Conservation (phyloP, 1,140 invertebrate species). For the Trypoxylus dichotomus region DNA sequence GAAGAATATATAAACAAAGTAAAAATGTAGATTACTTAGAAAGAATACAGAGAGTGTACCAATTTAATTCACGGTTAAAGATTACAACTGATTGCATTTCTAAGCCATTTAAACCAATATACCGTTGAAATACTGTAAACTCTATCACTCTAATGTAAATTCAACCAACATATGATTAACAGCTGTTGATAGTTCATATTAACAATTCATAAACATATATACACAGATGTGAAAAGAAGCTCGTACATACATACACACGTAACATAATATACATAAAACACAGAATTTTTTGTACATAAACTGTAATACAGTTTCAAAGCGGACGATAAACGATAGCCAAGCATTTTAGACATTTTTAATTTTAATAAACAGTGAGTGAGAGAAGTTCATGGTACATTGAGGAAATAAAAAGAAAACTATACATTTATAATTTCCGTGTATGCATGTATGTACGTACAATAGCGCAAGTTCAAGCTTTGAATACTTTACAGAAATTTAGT, state of each 20-base stretch:
- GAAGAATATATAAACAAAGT: neutral
- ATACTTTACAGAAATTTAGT: too few species aligned
- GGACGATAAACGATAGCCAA: too few species aligned
- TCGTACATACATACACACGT: neutral
- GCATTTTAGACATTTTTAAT: too few species aligned
- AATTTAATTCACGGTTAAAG: neutral
- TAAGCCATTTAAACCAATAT: neutral
- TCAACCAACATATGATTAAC: constrained; percentile 5
- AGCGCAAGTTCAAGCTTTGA: too few species aligned
- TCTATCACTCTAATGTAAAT: neutral
- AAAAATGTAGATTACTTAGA: too few species aligned
- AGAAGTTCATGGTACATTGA: too few species aligned
- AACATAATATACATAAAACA: neutral
- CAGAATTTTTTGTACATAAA: too few species aligned
- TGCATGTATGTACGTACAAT: too few species aligned
- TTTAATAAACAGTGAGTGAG: too few species aligned
- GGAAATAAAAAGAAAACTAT: too few species aligned
- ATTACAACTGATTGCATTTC: neutral
- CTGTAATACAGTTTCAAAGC: too few species aligned
- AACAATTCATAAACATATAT: neutral
- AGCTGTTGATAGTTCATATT: neutral
- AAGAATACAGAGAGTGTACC: neutral
- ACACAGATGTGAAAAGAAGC: neutral
- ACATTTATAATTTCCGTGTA: too few species aligned
- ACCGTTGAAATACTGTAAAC: neutral